Percentiles rank a stretch among this genome's conserved stretches.
These are phyloP conservation scores for Epicampocera succincta DNA, from an alignment of 2,888 invertebrate genomes.

Conservation along the genomic window DNA sequence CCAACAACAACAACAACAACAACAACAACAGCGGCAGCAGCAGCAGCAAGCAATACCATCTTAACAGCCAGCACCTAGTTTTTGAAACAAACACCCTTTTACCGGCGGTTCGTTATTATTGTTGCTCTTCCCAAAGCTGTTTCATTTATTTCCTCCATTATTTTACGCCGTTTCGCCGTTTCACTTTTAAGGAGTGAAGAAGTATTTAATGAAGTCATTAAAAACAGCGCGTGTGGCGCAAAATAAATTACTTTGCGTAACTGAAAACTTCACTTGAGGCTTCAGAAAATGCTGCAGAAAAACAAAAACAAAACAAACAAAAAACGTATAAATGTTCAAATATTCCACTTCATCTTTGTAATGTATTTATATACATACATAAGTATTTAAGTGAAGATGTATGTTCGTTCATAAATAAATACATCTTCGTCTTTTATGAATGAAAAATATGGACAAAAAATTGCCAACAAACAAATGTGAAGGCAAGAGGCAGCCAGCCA, in stretches of 20 bases:
- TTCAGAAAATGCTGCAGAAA: slow-evolving; percentile 32
- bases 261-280: slow-evolving; percentile 76
- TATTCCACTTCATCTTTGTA: slow-evolving; percentile 53
- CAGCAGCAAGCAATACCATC: slow-evolving; percentile 28
- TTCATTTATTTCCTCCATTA: slow-evolving; percentile 61
- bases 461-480: slow-evolving; percentile 3
- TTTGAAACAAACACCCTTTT: slow-evolving; percentile 63
- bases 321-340: slow-evolving; percentile 35
- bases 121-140: slow-evolving; percentile 33
- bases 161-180: slow-evolving; percentile 58
- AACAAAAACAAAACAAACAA: background rate
- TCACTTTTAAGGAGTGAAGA: slow-evolving; percentile 61
- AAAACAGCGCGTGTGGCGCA: slow-evolving; percentile 80
- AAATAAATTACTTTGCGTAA: slow-evolving; percentile 79
- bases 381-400: slow-evolving; percentile 27
- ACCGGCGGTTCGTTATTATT: slow-evolving; percentile 51
- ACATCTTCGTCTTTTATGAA: slow-evolving; percentile 42
- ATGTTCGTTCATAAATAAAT: slow-evolving; percentile 15
- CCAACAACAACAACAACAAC: background rate
- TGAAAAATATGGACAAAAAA: slow-evolving; percentile 35
- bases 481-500: slow-evolving; percentile 2
- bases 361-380: slow-evolving; percentile 37
- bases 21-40: slow-evolving; percentile 5
- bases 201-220: slow-evolving; percentile 80
- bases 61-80: slow-evolving; percentile 57